Base-by-base conservation (phyloP, 2,888 invertebrate genomes). In the Pantelozetes paolii region DNA sequence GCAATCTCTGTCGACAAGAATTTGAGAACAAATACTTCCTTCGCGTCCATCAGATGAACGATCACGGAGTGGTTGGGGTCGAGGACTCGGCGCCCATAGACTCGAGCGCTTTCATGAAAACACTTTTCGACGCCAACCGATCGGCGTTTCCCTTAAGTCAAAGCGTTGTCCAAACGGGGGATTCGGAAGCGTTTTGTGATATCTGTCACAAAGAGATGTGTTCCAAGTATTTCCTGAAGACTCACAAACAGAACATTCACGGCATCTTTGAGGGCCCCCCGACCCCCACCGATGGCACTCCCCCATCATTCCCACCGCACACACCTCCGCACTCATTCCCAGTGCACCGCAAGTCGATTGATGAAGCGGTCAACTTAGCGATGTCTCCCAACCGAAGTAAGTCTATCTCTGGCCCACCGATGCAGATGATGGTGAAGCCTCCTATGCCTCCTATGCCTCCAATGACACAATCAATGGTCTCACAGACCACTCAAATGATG, bases 1-100 rank as follows among this genome's bases (percentile, higher is more conserved):
- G 91, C 80, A 87, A 85, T 74, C 83, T 89, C 20, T 92, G 91
- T 79, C 87, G 87, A 45, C 87, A 87, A 77, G 89, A 89, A 77
- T 86, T 88, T 80, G 89, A 89, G 77, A 88, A 89, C 79, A 87
- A 88, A 77, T 88, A 88, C 79, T 88, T 88, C 75, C 83, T 92
- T 45, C 87, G 87, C 77, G 87, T 86, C 20, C 89, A 89, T 80
- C 87, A 88, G 85, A 85, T 86, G 80, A 86, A 87, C 62, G 89
- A 89, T 76, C 89, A 89, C 79, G 88, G 87, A 45, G 82, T 87
- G 23, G 71, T 73, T 20, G 20, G 40, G 3, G 40, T 3, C 26
- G 69, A 69, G 9, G 69, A 69, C 42, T 23, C 67, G n/a, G n/a
- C 26, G n/a, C 26, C 23, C 20, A 42, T 69, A 1, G 69, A 69